Conservation (phyloP, 2,888 invertebrate genomes). For the Polyommatus iphigenia region DNA sequence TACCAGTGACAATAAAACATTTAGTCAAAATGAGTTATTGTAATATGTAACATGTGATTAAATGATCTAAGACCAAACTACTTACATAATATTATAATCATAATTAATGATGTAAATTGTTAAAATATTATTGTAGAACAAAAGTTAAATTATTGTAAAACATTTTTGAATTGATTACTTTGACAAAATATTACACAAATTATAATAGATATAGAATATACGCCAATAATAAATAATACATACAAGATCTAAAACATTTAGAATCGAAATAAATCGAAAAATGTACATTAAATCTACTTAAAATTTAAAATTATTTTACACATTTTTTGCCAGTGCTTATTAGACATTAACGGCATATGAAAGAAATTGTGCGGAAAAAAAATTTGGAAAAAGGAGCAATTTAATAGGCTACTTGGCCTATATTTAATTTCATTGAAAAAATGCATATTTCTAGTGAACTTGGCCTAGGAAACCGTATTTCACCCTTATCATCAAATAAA, state of each 20-base stretch:
- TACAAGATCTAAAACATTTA: neutral
- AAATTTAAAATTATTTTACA: slow-evolving; percentile 13
- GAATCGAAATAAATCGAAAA: neutral
- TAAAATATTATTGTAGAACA: neutral
- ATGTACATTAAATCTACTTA: neutral
- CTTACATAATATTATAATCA: neutral
- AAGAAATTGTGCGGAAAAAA: neutral
- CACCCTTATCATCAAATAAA: too few relatives aligned
- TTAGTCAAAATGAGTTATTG: neutral
- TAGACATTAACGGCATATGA: neutral
- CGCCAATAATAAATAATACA: neutral
- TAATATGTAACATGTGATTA: neutral
- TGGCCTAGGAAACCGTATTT: too few relatives aligned
- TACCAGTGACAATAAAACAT: neutral
- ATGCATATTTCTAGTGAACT: too few relatives aligned
- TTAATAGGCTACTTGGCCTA: too few relatives aligned
- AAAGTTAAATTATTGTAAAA: neutral
- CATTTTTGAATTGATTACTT: neutral
- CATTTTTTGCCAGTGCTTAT: slow-evolving; percentile 12
- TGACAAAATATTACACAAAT: neutral
- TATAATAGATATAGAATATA: too few relatives aligned
- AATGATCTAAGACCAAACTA: neutral
- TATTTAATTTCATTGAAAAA: too few relatives aligned
- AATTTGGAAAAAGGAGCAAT: too few relatives aligned
- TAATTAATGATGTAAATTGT: neutral